phyloP scores from a whole-genome alignment of 2,113 vertebrate species.

The Oncorhynchus mykiss region DNA sequence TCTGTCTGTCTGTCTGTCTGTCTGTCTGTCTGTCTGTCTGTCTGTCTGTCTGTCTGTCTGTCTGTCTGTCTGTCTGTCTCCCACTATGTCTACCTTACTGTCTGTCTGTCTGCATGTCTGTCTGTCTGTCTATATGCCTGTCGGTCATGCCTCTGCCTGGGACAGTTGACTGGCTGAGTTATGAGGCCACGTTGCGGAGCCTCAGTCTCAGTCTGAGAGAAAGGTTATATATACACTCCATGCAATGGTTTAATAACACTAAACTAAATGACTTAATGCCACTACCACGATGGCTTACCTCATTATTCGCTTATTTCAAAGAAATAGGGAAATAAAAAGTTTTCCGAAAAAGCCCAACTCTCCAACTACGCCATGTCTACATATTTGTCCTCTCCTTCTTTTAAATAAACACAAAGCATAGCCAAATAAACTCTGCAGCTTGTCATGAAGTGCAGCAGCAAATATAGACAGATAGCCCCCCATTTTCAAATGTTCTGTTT shows the following conservation, averaged over 20 bases:
- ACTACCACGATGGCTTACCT: constrained; percentile 28
- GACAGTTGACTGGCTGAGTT: constrained; percentile 20
- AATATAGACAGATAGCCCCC: constrained; percentile 17
- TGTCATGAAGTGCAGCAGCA: constrained; percentile 13
- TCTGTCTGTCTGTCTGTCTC: no score
- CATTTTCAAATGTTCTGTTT: constrained; percentile 24
- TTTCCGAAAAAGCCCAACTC: background rate
- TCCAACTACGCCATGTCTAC: constrained; percentile 28
- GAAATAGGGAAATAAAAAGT: background rate
- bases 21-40: no score
- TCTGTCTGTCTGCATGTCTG: no score
- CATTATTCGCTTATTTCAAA: constrained; percentile 42
- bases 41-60: no score
- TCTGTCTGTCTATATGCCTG: background rate
- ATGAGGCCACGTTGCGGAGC: constrained; percentile 10
- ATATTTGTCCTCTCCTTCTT: constrained; percentile 37
- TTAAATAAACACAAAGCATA: constrained; percentile 34
- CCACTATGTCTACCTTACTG: no score
- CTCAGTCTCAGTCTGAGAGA: constrained; percentile 4
- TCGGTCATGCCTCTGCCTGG: constrained; percentile 9
- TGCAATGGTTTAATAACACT: constrained; percentile 23
- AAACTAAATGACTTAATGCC: constrained; percentile 39
- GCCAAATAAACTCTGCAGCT: constrained; percentile 29
- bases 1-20: no score
- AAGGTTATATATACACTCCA: constrained; percentile 19